phyloP scores from a whole-genome alignment of 2,113 vertebrate genomes.

The Pelecanoides urinatrix region DNA sequence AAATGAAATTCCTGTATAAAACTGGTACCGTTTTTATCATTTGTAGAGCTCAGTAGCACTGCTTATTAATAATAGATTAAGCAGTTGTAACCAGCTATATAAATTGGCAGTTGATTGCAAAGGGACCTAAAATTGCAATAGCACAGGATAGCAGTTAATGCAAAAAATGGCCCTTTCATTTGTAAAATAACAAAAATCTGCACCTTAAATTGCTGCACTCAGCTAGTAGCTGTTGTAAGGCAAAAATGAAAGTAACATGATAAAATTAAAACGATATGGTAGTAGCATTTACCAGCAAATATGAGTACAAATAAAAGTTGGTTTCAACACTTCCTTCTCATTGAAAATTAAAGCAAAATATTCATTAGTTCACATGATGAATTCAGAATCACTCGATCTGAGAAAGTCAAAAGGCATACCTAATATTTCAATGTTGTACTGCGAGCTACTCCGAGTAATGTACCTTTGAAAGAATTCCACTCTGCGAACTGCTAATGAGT shows the following conservation, averaged over 20 bases:
- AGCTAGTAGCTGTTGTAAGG: conserved; percentile 51
- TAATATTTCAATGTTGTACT: conserved; percentile 13
- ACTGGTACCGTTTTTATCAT: conserved; percentile 67
- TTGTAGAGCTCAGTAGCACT: conserved; percentile 63
- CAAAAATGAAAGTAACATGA: conserved; percentile 50
- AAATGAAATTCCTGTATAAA: conserved; percentile 70
- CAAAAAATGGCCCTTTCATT: conserved; percentile 58
- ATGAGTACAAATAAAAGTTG: not conserved
- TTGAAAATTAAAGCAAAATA: conserved; percentile 41
- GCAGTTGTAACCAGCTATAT: conserved; percentile 68
- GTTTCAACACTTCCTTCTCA: conserved; percentile 8
- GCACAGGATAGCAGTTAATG: conserved; percentile 60
- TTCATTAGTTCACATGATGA: not conserved
- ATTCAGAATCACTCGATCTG: conserved; percentile 30
- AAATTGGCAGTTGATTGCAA: conserved; percentile 71
- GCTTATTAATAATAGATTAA: conserved; percentile 75
- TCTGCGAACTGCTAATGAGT: conserved; percentile 45
- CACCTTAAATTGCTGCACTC: conserved; percentile 52
- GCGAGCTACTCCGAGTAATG: conserved; percentile 18
- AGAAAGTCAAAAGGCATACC: conserved; percentile 44
- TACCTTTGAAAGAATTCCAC: conserved; percentile 32
- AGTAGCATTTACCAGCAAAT: conserved; percentile 31
- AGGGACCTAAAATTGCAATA: conserved; percentile 60
- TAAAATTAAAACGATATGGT: conserved; percentile 14
- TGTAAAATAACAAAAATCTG: conserved; percentile 66